Evolutionary conservation across 2,797 vertebrate species (phyloP).

Genomic region (Pachyuromys duprasi): DNA sequence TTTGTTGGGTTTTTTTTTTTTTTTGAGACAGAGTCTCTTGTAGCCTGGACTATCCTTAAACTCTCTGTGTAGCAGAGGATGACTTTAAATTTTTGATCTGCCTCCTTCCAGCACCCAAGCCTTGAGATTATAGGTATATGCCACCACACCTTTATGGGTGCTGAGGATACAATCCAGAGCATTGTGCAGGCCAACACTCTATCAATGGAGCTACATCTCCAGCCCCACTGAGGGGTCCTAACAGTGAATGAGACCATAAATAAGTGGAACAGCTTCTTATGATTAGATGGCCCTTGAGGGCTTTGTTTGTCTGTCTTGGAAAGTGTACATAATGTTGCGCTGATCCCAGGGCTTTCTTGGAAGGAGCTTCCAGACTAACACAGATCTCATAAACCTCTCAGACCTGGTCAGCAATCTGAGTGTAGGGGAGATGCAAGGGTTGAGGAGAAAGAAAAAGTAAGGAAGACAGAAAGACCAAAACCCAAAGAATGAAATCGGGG

Average conservation of each 20-base stretch:
- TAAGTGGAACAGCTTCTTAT: not conserved
- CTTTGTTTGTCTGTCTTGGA: not conserved
- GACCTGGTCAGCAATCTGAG: not conserved
- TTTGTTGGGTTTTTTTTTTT: no score
- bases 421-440: not conserved
- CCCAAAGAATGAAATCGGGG: not conserved
- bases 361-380: not conserved
- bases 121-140: not conserved
- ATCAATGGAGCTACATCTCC: not conserved
- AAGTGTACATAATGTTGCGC: not conserved
- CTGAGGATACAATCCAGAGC: no score
- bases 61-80: not conserved
- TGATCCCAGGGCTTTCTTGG: fast-evolving
- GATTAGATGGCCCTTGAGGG: not conserved
- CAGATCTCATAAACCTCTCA: not conserved
- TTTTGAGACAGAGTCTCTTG: not conserved
- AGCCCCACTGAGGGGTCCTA: not conserved
- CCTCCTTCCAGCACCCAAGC: not conserved
- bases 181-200: not conserved
- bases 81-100: not conserved
- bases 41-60: not conserved
- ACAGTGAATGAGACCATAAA: not conserved
- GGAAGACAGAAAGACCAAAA: not conserved
- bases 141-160: no score
- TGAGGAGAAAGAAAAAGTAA: not conserved